phyloP scores from a whole-genome alignment of 1,140 invertebrate genomes.

The Branchinecta lindahli region DNA sequence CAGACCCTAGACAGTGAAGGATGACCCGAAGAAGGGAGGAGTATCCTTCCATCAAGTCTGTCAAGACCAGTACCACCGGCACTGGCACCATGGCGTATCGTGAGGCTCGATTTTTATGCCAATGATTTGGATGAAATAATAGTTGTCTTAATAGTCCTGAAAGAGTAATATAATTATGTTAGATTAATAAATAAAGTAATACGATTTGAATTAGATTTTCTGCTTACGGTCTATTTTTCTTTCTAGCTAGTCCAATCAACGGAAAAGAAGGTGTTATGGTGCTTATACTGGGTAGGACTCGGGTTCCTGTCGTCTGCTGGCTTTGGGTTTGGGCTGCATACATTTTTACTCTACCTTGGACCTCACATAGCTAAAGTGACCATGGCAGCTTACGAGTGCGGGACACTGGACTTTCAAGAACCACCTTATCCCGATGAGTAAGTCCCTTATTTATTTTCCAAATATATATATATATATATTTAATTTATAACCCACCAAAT shows the following conservation, averaged over 20 bases:
- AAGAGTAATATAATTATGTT: no score
- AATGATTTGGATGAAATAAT: no score
- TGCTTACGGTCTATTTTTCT: constrained; percentile 16
- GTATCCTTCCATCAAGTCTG: no score
- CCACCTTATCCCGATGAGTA: constrained; percentile 74
- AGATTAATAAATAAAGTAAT: no score
- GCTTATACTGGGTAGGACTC: constrained; percentile 82
- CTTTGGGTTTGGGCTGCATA: constrained; percentile 92
- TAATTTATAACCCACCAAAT: no score
- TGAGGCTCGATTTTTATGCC: no score
- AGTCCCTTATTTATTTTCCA: constrained; percentile 28
- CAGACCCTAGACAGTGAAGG: no score
- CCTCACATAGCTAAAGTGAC: constrained; percentile 88
- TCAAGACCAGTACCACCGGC: no score
- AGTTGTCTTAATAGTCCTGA: no score
- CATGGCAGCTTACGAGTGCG: constrained; percentile 93
- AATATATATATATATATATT: constrained; percentile 18
- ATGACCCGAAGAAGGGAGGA: no score
- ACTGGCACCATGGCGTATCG: no score
- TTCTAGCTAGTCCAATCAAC: constrained; percentile 31
- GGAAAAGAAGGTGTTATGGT: constrained; percentile 46
- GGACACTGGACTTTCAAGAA: constrained; percentile 79
- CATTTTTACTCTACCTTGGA: constrained; percentile 91
- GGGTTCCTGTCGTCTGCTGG: constrained; percentile 94
- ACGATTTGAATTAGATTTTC: no score